Evolutionary conservation across 1,140 invertebrate genomes (phyloP), one percentile per base, ranked within the genome.

Genomic region (Eueides isabella): DNA sequence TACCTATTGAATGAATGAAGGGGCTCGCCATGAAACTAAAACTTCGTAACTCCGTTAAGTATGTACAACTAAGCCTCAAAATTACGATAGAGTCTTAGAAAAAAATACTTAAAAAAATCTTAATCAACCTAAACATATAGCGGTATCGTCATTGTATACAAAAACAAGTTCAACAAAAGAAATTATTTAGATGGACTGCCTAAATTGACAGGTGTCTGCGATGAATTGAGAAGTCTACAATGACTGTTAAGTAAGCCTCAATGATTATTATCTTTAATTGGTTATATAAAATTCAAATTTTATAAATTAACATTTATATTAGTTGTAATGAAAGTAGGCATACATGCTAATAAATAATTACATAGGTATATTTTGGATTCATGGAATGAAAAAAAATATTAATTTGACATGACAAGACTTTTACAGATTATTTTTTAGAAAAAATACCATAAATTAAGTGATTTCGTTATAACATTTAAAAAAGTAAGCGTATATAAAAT

Each of bases 261-360:
- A 55, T 55, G 26, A 67, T 65, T 76, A 35, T 64, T 74, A 74
- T 68, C 63, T 12, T 72, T 64, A 44, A 62, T 68, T 66, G 33
- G 35, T 74, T 74, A 71, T 38, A 44, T 71, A 71, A 73, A 38
- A 26, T 72, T 65, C 69, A 35, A 38, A 63, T 55, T 31, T 29
- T 66, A 38, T 33, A 41, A 55, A 69, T 69, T 55, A 31, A 72
- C 63, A 63, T 19, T 61, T 48, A 68, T 35, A 65, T 68, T 19
- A 44, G 19, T 26, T 4, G 19, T 55, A 55, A 55, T 23, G 48
- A 55, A 55, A 55, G 19, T 55, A 55, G 44, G 41, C 41, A 14
- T 44, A 19, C 16, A 14, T 44, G 41, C n/a, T 44, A 44, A 19
- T 9, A 44, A 5, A 44, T 44, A 44, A 44, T 19, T 44, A 44